Evolutionary conservation across 2,113 vertebrate genomes (phyloP), one percentile per base, ranked within the genome.

Genomic region (Mesitornis unicolor): DNA sequence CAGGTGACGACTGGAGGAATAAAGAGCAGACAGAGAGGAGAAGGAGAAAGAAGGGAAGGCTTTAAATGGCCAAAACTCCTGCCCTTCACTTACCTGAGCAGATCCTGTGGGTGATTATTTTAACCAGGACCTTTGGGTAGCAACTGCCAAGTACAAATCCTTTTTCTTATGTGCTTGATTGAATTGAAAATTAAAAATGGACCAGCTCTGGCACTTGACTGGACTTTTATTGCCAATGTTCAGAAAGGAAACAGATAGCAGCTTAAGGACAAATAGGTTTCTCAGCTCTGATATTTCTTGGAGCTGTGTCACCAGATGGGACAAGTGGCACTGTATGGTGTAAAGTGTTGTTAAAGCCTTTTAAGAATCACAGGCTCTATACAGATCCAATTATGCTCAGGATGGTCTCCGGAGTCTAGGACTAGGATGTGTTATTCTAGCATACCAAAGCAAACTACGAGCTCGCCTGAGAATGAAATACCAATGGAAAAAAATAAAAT

Each of bases 191-290:
- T 90, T 91, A 92, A 90, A 92, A 94, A 77, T 57, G 59, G 89
- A 54, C 70, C 36, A 29, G 20, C 36, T 83, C 78, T 94, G 91
- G 91, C 87, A 90, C 63, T 91, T 77, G 50, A 22, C 50, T 73
- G 87, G 70, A 28, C 60, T 86, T 93, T 38, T 90, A 63, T 77
- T 96, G 89, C 91, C 90, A 89, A 22, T 54, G 67, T 65, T 94
- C 45, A 80, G 70, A 92, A 97, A 80, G 71, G 87, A 93, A 95
- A 77, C 78, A 73, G 70, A 89, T 54, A 92, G 59, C 78, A 83
- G 67, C 50, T 91, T 92, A 90, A 91, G 92, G 90, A 94, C 82
- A 93, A 96, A 94, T 63, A 93, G 51, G 78, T 88, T 93, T 96
- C 71, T 92, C 78, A 70, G 29, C 63, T 63, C 57, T 56, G 70